Conservation (phyloP, 2,113 vertebrate genomes). For the Chrysemys picta region DNA sequence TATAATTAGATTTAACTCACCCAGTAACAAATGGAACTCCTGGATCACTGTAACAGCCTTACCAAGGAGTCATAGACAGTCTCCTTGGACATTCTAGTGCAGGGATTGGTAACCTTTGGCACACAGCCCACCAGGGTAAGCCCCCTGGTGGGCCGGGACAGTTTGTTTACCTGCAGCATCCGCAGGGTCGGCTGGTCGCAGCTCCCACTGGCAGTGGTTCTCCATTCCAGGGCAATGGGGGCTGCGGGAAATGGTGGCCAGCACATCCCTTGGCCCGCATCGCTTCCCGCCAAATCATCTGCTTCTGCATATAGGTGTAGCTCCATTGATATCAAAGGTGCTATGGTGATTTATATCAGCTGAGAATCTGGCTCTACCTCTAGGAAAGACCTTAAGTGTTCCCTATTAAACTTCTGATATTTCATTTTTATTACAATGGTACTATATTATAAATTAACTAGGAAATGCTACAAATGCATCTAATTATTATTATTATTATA, state of each 20-base stretch:
- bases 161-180: too few species aligned
- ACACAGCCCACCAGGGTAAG: too few species aligned
- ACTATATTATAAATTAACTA: conserved; percentile 70
- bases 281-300: not conserved
- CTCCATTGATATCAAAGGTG: not conserved
- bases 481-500: conserved; percentile 75
- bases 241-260: too few species aligned
- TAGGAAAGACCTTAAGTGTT: not conserved
- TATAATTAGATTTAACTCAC: too few species aligned
- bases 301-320: not conserved
- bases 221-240: too few species aligned
- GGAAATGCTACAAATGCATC: conserved; percentile 74
- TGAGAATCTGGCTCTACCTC: not conserved
- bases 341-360: conserved; percentile 7
- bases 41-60: not conserved
- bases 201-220: too few species aligned
- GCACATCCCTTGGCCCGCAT: too few species aligned
- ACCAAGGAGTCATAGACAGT: not conserved
- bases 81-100: not conserved
- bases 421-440: conserved; percentile 29
- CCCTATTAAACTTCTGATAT: conserved; percentile 31
- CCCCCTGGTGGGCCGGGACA: too few species aligned
- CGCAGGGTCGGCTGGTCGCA: too few species aligned
- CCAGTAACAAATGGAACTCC: not conserved
- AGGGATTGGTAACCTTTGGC: too few species aligned